These are phyloP conservation scores for Trinectes maculatus DNA, from an alignment of 2,113 vertebrate genomes.

Conservation along the genomic window DNA sequence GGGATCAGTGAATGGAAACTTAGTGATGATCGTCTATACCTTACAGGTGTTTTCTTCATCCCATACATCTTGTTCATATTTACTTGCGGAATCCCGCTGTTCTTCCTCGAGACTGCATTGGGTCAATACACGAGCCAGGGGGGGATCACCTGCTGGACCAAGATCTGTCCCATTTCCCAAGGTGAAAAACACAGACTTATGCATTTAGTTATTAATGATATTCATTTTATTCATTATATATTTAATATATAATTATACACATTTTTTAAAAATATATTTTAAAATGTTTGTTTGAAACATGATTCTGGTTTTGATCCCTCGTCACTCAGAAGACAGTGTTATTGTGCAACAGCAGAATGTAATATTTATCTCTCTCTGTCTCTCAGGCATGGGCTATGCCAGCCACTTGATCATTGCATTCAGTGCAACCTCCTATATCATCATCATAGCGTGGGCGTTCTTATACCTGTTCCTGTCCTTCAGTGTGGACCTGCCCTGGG, in stretches of 20 bases:
- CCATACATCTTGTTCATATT: conserved; percentile 68
- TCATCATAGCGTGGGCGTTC: conserved; percentile 64
- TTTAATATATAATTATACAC: no score
- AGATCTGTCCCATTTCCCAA: conserved; percentile 69
- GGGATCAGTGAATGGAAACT: no score
- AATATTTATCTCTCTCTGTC: not conserved
- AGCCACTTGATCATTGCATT: conserved; percentile 67
- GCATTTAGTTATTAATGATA: no score
- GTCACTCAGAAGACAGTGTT: not conserved
- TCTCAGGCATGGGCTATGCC: conserved; percentile 66
- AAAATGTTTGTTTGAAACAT: no score
- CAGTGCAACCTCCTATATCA: conserved; percentile 64
- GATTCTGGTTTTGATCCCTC: no score
- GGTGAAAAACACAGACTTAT: no score
- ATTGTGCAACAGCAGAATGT: not conserved
- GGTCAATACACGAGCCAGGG: conserved; percentile 71
- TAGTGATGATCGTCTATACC: not conserved
- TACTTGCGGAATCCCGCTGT: conserved; percentile 65
- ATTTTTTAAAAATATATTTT: no score
- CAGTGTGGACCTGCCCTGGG: conserved; percentile 57
- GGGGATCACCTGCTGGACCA: conserved; percentile 66
- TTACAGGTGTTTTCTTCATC: conserved; percentile 69
- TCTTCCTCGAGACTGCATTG: conserved; percentile 67
- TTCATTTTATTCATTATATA: no score
- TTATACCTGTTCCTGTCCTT: conserved; percentile 72